A percentile compares a stretch with the other conserved stretches of the same genome.
These are phyloP conservation scores for Pseudorhombus dupliciocellatus DNA, from an alignment of 2,113 vertebrate species.

Conservation along the genomic window DNA sequence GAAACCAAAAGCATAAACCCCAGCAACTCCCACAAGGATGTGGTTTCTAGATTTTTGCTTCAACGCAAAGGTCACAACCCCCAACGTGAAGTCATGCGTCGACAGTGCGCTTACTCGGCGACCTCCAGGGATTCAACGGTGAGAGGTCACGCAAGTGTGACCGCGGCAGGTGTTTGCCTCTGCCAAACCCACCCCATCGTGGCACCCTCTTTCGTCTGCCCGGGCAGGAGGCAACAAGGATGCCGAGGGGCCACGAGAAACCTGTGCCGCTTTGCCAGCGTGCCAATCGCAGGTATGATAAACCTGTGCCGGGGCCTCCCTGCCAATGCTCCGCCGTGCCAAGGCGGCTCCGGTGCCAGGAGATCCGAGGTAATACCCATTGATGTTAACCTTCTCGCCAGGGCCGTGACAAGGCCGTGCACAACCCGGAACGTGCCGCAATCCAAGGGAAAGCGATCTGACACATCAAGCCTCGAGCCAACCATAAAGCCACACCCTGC, in stretches of 20 bases:
- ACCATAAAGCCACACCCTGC: slow-evolving; percentile 61
- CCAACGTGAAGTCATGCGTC: not conserved
- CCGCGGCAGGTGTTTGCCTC: slow-evolving; percentile 4
- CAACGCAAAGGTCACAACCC: slow-evolving; percentile 21
- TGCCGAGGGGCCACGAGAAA: slow-evolving; percentile 16
- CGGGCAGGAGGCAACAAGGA: slow-evolving; percentile 33
- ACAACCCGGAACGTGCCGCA: slow-evolving; percentile 56
- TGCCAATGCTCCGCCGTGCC: slow-evolving; percentile 21
- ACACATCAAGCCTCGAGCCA: slow-evolving; percentile 32
- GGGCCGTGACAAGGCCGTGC: slow-evolving; percentile 60
- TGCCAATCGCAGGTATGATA: slow-evolving; percentile 52
- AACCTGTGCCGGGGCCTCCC: not conserved
- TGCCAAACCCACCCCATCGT: slow-evolving; percentile 26
- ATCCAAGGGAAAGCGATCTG: slow-evolving; percentile 52
- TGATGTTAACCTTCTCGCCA: not conserved
- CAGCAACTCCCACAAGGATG: not conserved
- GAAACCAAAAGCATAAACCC: not conserved
- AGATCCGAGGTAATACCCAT: slow-evolving; percentile 36
- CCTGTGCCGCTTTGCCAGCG: slow-evolving; percentile 27
- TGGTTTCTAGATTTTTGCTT: not conserved
- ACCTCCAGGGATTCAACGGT: not conserved
- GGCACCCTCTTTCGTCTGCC: not conserved
- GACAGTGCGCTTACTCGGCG: not conserved
- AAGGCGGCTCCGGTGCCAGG: not conserved
- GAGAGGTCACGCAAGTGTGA: slow-evolving; percentile 32